Evolutionary conservation across 2,888 invertebrate genomes (phyloP), one percentile per base, ranked within the genome.

Genomic region (Drosophila sordidula): DNA sequence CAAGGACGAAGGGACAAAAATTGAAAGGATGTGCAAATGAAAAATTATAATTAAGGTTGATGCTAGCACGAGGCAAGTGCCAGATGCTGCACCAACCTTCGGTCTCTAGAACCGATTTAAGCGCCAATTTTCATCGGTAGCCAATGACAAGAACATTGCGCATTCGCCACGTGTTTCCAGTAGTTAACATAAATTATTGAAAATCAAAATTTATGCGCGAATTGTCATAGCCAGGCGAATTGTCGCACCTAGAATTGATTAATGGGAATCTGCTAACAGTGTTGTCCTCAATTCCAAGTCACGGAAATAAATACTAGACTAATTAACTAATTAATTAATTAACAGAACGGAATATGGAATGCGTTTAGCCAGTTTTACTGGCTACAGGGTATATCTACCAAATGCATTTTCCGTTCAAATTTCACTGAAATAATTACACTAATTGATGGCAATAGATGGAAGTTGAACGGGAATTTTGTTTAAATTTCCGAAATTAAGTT

Each of bases 131-230:
- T 65, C 75, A 69, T 75, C 69, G 56, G 38, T 56, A 38, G 38
- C 69, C 47, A 67, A 78, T 75, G 63, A 68, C 58, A 65, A 56
- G 49, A 39, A 79, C 34, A 82, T 54, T 73, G 66, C 70, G 80
- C 65, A 86, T 80, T 70, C 81, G 81, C 84, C 84, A 80, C 78
- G 81, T 88, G 87, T 80, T 86, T 44, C 84, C 66, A 78, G 83
- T 86, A 78, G 78, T 75, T 63, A 59, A 59, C 83, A 83, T 87
- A 86, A 88, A 80, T 83, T 87, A 88, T 88, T 65, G 75, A 82
- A 79, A 68, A 87, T 81, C 61, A 78, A 78, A 78, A 88, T 83
- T 87, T 83, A 87, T 88, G 87, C 81, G 47, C 64, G 26, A 70
- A 65, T 87, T 88, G 87, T 87, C 87, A 83, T 70, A 63, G 63